Evolutionary conservation across 2,113 vertebrate species (phyloP), one percentile per base, ranked within the genome.

Genomic region (Alligator sinensis): DNA sequence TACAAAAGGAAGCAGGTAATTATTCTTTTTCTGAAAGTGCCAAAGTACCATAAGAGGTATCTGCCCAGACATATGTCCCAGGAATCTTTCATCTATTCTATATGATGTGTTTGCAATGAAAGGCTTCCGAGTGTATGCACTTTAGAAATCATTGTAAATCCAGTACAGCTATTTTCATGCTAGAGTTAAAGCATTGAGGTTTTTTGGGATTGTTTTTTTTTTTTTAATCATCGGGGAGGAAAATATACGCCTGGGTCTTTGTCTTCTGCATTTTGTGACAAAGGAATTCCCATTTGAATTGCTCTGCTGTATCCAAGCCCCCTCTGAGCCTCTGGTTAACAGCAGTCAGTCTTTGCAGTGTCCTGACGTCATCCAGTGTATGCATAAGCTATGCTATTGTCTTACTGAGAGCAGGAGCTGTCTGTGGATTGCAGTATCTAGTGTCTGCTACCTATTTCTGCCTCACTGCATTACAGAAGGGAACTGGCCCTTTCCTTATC

Each of bases 311-410:
- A 92, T 92, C 96, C 95, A 63, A 97, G 95, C 97, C 97, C 97
- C 96, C 92, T 88, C 66, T 70, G 94, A 98, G 98, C 96, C 97
- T 92, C 95, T 96, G 97, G 96, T 97, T 97, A 97, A 97, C 98
- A 97, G 97, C 98, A 96, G 97, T 97, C 95, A 28, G 98, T 97
- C 97, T 97, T 97, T 98, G 98, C 98, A 96, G 98, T 97, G 95
- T 97, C 97, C 97, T 99, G 98, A 99, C 98, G 98, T 99, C 99
- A 99, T 97, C 96, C 97, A 92, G 97, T 97, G 98, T 98, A 98
- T 98, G 98, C 98, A 97, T 98, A 96, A 98, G 97, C 98, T 95
- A 97, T 95, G 98, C 99, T 98, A 99, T 99, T 99, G 99, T 99
- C 98, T 99, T 97, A 98, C 96, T 92, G 97, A 97, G 97, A 96